phyloP scores from a whole-genome alignment of 2,797 vertebrate genomes.

The Dendrocincla fuliginosa region DNA sequence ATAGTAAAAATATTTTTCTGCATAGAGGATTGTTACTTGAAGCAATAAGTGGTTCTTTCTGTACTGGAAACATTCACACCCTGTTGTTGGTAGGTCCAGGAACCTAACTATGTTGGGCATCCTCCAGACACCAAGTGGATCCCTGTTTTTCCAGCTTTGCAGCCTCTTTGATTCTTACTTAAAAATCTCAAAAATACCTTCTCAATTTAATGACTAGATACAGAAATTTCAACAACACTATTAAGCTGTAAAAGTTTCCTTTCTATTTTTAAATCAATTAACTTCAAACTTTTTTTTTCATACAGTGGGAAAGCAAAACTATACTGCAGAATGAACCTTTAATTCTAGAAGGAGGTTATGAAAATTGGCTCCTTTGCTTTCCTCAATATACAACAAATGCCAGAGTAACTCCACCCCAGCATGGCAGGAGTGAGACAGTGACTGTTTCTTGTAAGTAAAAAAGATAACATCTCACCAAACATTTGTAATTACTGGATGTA shows the following conservation, averaged over 20 bases:
- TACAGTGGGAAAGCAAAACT: conserved; percentile 94
- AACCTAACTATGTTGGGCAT: background rate
- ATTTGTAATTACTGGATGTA: background rate
- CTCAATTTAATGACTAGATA: background rate
- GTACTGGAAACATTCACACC: background rate
- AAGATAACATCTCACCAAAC: background rate
- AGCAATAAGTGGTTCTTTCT: background rate
- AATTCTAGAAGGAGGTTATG: conserved; percentile 95
- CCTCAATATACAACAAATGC: conserved; percentile 95
- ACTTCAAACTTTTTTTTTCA: conserved; percentile 35
- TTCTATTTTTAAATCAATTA: background rate
- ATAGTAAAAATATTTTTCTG: background rate
- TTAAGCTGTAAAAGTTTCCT: background rate
- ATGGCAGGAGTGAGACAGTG: conserved; percentile 76
- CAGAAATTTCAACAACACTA: background rate
- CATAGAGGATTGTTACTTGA: background rate
- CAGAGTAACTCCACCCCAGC: conserved; percentile 87
- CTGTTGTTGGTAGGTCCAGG: background rate
- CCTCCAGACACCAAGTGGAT: background rate
- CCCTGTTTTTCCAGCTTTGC: background rate
- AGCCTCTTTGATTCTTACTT: background rate
- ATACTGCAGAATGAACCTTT: conserved; percentile 90
- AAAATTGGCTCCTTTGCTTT: conserved; percentile 97
- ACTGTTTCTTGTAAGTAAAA: conserved; percentile 88
- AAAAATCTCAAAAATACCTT: background rate